Evolutionary conservation across 2,113 vertebrate genomes (phyloP).

Genomic region (Dolichotis patagonum): DNA sequence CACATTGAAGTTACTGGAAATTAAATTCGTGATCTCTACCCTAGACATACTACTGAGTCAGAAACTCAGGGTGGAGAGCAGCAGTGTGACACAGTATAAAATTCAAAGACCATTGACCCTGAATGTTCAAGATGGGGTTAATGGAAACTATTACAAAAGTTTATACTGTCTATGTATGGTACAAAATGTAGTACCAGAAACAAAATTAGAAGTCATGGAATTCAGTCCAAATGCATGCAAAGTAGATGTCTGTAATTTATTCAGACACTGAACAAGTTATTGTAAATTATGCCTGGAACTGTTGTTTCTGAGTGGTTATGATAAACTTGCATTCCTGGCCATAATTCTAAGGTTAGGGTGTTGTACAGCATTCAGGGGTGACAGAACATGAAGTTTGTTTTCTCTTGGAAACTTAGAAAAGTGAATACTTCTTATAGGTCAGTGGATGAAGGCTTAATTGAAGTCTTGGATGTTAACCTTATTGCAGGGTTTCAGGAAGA

Average conservation of each 20-base stretch:
- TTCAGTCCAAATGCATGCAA: background rate
- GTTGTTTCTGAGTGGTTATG: background rate
- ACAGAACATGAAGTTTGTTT: background rate
- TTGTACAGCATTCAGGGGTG: background rate
- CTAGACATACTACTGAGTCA: background rate
- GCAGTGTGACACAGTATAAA: background rate
- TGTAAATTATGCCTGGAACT: background rate
- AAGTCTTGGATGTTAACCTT: background rate
- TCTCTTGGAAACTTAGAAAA: background rate
- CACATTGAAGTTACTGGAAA: background rate
- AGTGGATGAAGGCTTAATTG: background rate
- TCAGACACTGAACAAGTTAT: background rate
- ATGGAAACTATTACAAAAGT: background rate
- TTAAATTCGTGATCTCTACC: too few relatives aligned
- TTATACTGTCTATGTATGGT: background rate
- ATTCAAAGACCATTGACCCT: background rate
- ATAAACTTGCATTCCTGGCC: background rate
- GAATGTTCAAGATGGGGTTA: background rate
- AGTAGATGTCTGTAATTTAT: background rate
- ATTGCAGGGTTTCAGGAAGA: background rate
- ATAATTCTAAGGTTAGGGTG: background rate
- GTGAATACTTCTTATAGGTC: background rate
- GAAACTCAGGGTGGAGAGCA: background rate
- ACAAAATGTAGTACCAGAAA: background rate
- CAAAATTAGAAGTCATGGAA: background rate